Evolutionary conservation across 2,888 invertebrate species (phyloP), one percentile per base, ranked within the genome.

Genomic region (Trichacis sp.): DNA sequence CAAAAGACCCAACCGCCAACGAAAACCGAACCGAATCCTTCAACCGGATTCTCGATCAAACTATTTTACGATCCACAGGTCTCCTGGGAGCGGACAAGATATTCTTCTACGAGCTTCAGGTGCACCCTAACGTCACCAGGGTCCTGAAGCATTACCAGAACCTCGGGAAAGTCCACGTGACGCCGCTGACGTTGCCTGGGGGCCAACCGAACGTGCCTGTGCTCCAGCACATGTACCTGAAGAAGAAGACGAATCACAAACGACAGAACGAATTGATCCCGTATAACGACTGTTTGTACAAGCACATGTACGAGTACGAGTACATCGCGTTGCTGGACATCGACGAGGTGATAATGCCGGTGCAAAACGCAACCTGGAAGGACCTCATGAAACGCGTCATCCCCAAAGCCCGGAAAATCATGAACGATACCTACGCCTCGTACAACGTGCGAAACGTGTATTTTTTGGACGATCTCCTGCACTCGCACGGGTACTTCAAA

Each of bases 271-370:
- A 97, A 85, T 88, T 97, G 63, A 94, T 97, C 74, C 96, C 97
- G 9, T 97, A 97, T 87, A 97, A 97, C 85, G 97, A 97, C 85
- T 97, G 97, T 80, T 88, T 97, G 54, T 97, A 97, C 86, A 92
- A 94, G 82, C 93, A 97, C 82, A 90, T 97, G 87, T 94, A 96
- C 83, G 88, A 92, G 70, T 97, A 96, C 85, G 90, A 93, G 69
- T 95, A 94, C 85, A 91, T 96, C 54, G 94, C 94, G n/a, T 87
- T 97, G 61, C 87, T 97, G 52, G 97, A 97, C 83, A 93, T 95
- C 70, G 97, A 97, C 85, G 97, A 97, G 85, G 93, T 96, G 56
- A 96, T 97, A 74, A 95, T 97, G 90, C 97, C 97, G 5, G 86
- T 93, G 72, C 89, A 91, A 73, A 90, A 90, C 76, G 81, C 81